Base-by-base conservation (phyloP, 2,888 invertebrate species). In the Zhuqinia jingwanae region DNA sequence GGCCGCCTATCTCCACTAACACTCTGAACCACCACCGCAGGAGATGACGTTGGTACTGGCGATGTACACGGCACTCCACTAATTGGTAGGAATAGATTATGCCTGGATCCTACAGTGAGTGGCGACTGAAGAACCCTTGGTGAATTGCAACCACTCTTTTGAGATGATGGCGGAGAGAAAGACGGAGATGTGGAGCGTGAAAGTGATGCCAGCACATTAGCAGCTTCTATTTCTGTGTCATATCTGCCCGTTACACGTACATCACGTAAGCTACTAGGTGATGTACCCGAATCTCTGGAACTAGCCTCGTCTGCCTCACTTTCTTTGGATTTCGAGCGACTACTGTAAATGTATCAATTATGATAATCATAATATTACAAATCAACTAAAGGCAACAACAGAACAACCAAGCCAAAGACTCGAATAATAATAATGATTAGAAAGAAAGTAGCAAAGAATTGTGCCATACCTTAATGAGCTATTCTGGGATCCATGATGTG, bases 221-320 rank as follows among this genome's bases (percentile, higher is more conserved):
- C 98, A 87, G 97, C 98, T 93, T 99, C 98, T 0, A 97, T 98
- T 93, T 98, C 98, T 91, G 96, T 96, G 93, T 97, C 97, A 93
- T 97, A 97, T 84, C 96, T 94, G 2, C 97, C 96, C 50, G 96
- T 84, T 3, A 90, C 89, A 11, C 90, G 81, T 8, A 90, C 89
- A 56, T 89, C 89, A 36, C 89, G 78, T 22, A 89, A 68, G 53
- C 89, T 89, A 42, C 88, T 90, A 13, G 90, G 90, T 17, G 90
- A 90, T 6, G 90, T 88, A 68, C 89, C 90, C n/a, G 91, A 90
- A 85, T 90, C 91, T 70, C 90, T 82, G 2, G 90, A 90, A 63
- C 90, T 90, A 15, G 89, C 90, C 88, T 91, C 91, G 75, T 90
- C 91, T 11, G 87, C 89, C 73, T 91, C 91, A 58, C 90, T 90